Conservation (phyloP, 1,140 invertebrate species). For the Choristoneura fumiferana region DNA sequence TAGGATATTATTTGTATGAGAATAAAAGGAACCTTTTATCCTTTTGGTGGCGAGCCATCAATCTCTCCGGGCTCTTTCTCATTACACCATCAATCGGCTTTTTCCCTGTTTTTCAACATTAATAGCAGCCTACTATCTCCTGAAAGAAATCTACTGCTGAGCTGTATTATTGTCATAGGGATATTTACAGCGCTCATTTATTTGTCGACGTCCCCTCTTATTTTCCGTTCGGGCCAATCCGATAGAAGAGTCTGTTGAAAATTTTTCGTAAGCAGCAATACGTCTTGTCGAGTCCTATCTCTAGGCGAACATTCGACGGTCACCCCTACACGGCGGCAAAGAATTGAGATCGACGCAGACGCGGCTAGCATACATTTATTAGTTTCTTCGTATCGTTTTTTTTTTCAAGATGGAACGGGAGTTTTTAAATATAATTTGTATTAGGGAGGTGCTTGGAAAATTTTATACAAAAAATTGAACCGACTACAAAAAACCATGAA, state of each 20-base stretch:
- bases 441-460: no score
- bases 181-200: constrained; percentile 76
- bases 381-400: no score
- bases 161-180: constrained; percentile 77
- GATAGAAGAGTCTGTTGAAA: constrained; percentile 73
- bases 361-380: background rate
- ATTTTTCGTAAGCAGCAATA: constrained; percentile 76
- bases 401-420: no score
- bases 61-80: constrained; percentile 39
- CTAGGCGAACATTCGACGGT: constrained; percentile 68
- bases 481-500: no score
- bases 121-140: constrained; percentile 67
- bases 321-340: constrained; percentile 61
- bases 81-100: constrained; percentile 43
- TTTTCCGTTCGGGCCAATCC: constrained; percentile 75
- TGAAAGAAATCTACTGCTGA: constrained; percentile 73
- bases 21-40: constrained; percentile 18
- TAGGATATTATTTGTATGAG: constrained; percentile 19
- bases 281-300: constrained; percentile 73
- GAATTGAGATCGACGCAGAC: constrained; percentile 34
- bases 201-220: constrained; percentile 72
- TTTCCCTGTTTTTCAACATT: constrained; percentile 74
- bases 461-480: no score
- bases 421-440: no score
- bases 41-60: constrained; percentile 5